Base-by-base conservation (phyloP, 2,797 vertebrate genomes). In the Xyrichtys novacula region DNA sequence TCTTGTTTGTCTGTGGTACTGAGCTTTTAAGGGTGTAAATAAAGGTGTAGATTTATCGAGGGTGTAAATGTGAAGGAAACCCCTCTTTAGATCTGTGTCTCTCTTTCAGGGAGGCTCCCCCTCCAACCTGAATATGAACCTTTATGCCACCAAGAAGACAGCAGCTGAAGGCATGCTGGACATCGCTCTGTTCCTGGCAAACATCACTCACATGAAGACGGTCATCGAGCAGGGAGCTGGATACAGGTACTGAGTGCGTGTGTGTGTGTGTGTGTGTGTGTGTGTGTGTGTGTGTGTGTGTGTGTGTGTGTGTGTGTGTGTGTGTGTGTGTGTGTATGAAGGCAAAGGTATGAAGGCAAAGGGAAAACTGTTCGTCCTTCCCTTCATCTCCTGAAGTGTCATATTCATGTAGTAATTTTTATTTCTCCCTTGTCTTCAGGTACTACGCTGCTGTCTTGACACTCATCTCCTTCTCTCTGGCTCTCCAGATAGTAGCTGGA, bases 141-240 rank as follows among this genome's bases (percentile, higher is more conserved):
- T 94, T 42, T 97, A 98, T 0, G 96, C 96, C 3, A 98, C 97
- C 0, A 98, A 98, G 94, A 98, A 99, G 84, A 96, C 94, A 0
- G 93, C 96, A 39, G 96, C 96, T 0, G 96, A 98, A 80, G 96
- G 96, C 87, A 96, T 99, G 97, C 72, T 98, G 92, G 97, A 98
- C 0, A 91, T 96, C 71, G 96, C 97, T 0, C 93, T 99, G 26
- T 95, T 98, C 87, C 94, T 98, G 95, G 97, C 97, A 0, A 98
- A 97, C 0, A 93, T 96, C 71, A 93, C 93, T 0, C 95, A 97
- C 92, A 95, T 98, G 92, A 97, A 97, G 50, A 95, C 93, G 0
- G 96, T 97, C 65, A 92, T 99, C 67, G 96, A 98, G 81, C 96
- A 97, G 65, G 97, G 96, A 0, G 57, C 95, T 0, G 92, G 94